Evolutionary conservation across 2,113 vertebrate genomes (phyloP).

Genomic region (Miniopterus natalensis): DNA sequence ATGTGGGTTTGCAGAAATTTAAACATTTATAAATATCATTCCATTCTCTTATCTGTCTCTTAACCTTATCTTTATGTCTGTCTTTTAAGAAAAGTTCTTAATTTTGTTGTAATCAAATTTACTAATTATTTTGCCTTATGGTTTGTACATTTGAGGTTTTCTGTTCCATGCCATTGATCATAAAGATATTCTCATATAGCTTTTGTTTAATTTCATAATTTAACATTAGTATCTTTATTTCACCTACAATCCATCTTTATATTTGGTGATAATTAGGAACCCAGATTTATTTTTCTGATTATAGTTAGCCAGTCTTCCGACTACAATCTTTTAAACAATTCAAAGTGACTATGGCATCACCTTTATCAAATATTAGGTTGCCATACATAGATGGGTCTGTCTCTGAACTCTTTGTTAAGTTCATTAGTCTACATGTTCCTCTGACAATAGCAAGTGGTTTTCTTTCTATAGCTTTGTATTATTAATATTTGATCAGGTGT

Average conservation of each 20-base stretch:
- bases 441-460: not conserved
- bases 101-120: not conserved
- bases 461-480: not conserved
- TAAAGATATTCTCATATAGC: not conserved
- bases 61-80: not conserved
- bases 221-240: not conserved
- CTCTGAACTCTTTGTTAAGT: not conserved
- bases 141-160: not conserved
- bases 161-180: not conserved
- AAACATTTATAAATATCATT: not conserved
- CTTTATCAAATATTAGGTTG: slow-evolving; percentile 8
- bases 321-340: not conserved
- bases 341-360: not conserved
- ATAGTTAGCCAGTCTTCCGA: not conserved
- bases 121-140: not conserved
- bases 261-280: not conserved
- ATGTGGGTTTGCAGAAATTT: not conserved
- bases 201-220: not conserved
- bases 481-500: not conserved
- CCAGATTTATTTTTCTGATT: not conserved
- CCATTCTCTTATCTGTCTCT: not conserved
- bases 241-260: not conserved
- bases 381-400: not conserved
- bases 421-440: not conserved
- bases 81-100: not conserved